phyloP scores from a whole-genome alignment of 2,888 invertebrate genomes.

The Eulithis prunata region DNA sequence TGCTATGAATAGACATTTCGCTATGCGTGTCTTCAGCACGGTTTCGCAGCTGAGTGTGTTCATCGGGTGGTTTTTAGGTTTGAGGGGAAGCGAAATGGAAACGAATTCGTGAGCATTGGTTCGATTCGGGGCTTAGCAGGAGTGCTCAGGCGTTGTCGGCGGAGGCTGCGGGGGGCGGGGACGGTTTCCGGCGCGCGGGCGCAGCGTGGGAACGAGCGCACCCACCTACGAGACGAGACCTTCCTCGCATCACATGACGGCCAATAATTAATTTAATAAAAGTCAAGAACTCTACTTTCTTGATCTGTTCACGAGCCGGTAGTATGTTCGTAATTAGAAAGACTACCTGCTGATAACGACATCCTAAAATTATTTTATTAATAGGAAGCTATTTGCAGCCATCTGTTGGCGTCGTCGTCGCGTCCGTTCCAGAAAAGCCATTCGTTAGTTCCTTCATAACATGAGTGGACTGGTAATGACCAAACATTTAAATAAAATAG shows the following conservation, averaged over 20 bases:
- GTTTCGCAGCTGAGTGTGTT: slow-evolving; percentile 71
- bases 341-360: slow-evolving; percentile 7
- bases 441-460: too few species aligned
- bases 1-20: slow-evolving; percentile 68
- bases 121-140: slow-evolving; percentile 72
- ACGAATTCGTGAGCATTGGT: slow-evolving; percentile 74
- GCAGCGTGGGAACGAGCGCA: slow-evolving; percentile 80
- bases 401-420: slow-evolving; percentile 10
- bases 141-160: slow-evolving; percentile 52
- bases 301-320: slow-evolving; percentile 45
- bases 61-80: slow-evolving; percentile 60
- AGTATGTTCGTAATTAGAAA: slow-evolving; percentile 29
- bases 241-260: slow-evolving; percentile 77
- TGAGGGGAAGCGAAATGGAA: slow-evolving; percentile 55
- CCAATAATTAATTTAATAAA: slow-evolving; percentile 81
- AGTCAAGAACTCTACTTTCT: slow-evolving; percentile 60
- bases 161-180: slow-evolving; percentile 53
- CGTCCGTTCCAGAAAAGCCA: neutral
- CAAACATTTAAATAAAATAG: too few species aligned
- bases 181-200: slow-evolving; percentile 78
- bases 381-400: slow-evolving; percentile 20
- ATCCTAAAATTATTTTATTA: slow-evolving; percentile 19
- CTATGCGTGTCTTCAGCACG: slow-evolving; percentile 71
- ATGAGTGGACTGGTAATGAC: too few species aligned
- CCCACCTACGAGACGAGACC: slow-evolving; percentile 65